These are phyloP conservation scores for Turdus rufiventris DNA, from an alignment of 2,113 vertebrate species.

Conservation along the genomic window DNA sequence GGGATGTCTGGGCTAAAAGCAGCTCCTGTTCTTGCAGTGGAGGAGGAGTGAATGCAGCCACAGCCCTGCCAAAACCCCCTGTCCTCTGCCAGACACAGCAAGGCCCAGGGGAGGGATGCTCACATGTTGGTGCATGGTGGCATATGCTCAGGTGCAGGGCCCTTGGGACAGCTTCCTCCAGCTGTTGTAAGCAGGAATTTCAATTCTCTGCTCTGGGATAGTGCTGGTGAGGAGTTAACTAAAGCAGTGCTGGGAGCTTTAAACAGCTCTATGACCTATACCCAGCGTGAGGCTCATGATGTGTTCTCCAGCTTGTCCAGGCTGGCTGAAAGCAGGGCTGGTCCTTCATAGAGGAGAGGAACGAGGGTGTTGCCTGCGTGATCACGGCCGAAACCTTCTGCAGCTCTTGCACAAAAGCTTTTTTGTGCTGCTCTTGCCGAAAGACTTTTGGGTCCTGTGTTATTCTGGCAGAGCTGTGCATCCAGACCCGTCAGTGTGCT, in stretches of 20 bases:
- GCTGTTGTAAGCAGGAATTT: neutral
- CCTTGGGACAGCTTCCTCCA: neutral
- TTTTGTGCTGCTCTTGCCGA: neutral
- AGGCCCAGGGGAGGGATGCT: neutral
- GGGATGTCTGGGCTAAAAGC: neutral
- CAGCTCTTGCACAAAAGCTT: neutral
- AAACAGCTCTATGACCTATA: neutral
- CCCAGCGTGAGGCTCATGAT: neutral
- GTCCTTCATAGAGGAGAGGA: neutral
- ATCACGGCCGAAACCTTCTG: neutral
- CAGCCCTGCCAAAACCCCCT: neutral
- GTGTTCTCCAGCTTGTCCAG: neutral
- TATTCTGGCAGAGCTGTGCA: neutral
- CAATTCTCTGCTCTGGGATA: neutral
- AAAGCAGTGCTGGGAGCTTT: neutral
- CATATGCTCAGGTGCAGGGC: fast-evolving
- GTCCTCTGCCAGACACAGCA: neutral
- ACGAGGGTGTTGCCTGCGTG: neutral
- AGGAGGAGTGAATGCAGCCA: fast-evolving
- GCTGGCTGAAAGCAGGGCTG: neutral
- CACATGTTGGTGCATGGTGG: neutral
- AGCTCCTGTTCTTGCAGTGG: neutral
- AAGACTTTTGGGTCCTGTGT: fast-evolving
- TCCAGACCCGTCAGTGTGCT: neutral
- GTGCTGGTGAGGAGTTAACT: neutral